Percentiles rank a stretch among this genome's conserved stretches.
Evolutionary conservation across 2,888 invertebrate species (phyloP).

Genomic region (Bellardia pandia): DNA sequence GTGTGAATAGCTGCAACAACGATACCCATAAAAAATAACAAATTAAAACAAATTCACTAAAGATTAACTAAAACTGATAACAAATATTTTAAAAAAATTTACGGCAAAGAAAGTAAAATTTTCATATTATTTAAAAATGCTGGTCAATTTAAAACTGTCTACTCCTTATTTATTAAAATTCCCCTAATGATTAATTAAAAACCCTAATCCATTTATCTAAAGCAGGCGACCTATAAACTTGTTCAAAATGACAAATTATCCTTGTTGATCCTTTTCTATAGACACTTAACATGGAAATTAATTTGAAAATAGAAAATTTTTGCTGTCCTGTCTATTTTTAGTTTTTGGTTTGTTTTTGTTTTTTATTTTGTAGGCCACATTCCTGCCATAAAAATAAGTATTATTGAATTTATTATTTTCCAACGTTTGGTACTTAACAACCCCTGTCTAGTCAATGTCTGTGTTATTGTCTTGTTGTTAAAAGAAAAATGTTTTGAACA

Average conservation of each 20-base stretch:
- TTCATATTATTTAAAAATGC: too few species aligned
- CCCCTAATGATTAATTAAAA: not conserved
- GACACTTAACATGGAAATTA: not conserved
- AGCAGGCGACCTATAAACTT: too few species aligned
- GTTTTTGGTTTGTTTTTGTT: not conserved
- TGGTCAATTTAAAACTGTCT: too few species aligned
- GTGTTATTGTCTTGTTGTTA: constrained; percentile 11
- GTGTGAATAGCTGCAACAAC: not conserved
- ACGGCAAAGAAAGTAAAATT: too few species aligned
- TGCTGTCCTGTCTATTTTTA: not conserved
- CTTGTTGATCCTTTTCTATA: not conserved
- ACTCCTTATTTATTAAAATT: too few species aligned
- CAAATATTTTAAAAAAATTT: not conserved
- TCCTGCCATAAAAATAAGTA: not conserved
- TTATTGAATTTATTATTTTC: too few species aligned
- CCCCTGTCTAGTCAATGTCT: constrained; percentile 6
- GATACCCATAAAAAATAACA: not conserved
- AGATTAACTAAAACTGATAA: not conserved
- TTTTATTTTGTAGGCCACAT: not conserved
- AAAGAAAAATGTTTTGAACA: not conserved
- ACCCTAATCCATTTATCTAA: not conserved
- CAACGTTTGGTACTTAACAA: too few species aligned
- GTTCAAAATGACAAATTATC: too few species aligned
- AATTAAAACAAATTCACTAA: constrained; percentile 20
- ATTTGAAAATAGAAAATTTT: too few species aligned